Percentiles rank a stretch among this genome's conserved stretches.
Conservation (phyloP, 2,113 vertebrate genomes). For the Petromus typicus region DNA sequence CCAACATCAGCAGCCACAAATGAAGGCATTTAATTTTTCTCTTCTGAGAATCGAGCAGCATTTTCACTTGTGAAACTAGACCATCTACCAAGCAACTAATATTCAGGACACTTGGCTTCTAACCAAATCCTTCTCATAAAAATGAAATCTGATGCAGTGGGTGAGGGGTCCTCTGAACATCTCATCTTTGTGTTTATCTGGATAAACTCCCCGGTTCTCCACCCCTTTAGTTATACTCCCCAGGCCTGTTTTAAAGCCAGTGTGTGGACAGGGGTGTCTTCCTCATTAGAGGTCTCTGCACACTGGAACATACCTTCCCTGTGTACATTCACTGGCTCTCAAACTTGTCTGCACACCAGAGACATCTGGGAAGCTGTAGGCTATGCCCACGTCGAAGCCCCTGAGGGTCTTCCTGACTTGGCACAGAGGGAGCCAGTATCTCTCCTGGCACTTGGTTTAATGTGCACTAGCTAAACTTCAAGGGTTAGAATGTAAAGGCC, state of each 20-base stretch:
- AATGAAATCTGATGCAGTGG: not conserved
- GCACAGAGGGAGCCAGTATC: not conserved
- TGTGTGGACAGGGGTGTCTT: not conserved
- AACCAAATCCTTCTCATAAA: not conserved
- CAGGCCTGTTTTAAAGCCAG: not conserved
- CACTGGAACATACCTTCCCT: not conserved
- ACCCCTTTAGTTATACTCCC: not conserved
- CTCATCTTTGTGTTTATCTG: not conserved
- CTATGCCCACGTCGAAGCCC: not conserved
- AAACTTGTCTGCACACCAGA: not conserved
- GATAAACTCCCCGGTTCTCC: not conserved
- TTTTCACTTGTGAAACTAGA: not conserved
- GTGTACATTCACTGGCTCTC: not conserved
- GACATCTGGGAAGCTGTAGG: not conserved
- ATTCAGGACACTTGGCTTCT: slow-evolving; percentile 17
- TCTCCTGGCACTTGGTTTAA: not conserved
- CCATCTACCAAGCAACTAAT: not conserved
- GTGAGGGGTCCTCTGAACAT: not conserved
- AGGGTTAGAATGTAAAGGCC: not conserved
- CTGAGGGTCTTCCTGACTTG: not conserved
- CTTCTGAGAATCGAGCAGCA: not conserved
- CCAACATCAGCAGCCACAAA: not conserved
- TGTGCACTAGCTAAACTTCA: not conserved
- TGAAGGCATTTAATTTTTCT: not conserved
- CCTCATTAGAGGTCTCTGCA: not conserved